Base-by-base conservation (phyloP, 2,113 vertebrate species). In the Carollia perspicillata region DNA sequence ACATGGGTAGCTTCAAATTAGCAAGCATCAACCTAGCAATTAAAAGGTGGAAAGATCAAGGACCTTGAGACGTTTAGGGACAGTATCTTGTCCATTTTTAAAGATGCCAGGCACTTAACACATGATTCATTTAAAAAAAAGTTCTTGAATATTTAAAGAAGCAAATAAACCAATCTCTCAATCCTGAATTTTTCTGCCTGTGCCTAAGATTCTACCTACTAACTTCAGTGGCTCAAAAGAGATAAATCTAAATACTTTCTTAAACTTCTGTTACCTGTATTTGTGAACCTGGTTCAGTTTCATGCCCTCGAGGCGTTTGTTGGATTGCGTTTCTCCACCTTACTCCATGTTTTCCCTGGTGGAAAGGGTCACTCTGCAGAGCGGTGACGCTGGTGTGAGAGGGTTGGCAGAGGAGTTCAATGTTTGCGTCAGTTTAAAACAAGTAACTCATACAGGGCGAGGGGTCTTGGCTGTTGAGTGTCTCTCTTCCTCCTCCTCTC, bases 71-170 rank as follows among this genome's bases (percentile, higher is more conserved):
- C 10, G 30, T 90, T 35, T 37, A 60, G 20, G 78, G 28, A 77
- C 6, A 16, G n/a, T 17, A 9, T 75, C 65, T 47, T 47, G 47
- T 20, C 33, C 3, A 22, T 42, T 10, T 75, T 58, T 78, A 71
- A 60, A 55, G 10, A 26, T 75, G 13, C 12, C 37, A 65, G 51
- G 66, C 30, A 90, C 18, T 85, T 63, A 85, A 88, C 8, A 44
- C 23, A 42, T 37, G n/a, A 42, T 40, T 80, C 37, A 28, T 33
- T 33, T 87, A 9, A n/a, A 55, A 74, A 33, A 89, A 58, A 8
- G 33, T 55, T 30, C 22, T 71, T 66, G 28, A 49, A n/a, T 96
- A 89, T 85, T 93, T 89, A 81, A 94, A 72, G 69, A 87, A 95
- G 5, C 9, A 18, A 68, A 68, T 18, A 37, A 69, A 80, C 26